Evolutionary conservation across 64 coral and sea anemone species (phyloP).

Genomic region (Actinia equina): DNA sequence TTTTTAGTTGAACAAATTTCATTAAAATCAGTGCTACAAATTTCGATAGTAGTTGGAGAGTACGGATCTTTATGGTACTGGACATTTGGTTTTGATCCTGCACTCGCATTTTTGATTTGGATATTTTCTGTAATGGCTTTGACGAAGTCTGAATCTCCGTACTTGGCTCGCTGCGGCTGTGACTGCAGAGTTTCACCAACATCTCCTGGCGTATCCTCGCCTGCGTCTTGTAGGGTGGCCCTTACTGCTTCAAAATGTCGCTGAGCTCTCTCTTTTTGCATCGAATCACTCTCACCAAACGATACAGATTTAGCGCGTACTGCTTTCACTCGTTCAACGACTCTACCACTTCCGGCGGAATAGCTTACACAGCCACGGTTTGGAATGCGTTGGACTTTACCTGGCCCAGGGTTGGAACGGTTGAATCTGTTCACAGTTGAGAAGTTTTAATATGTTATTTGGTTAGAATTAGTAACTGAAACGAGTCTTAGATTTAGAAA

Average conservation of each 20-base stretch:
- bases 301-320: constrained; percentile 23
- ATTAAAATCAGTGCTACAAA: not conserved
- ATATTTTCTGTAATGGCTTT: not conserved
- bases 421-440: constrained; percentile 99
- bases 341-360: constrained; percentile 12
- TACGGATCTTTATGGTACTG: not conserved
- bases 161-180: not conserved
- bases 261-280: not conserved
- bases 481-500: not conserved
- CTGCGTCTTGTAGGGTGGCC: not conserved
- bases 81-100: not conserved
- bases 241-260: constrained; percentile 9
- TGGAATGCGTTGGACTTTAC: constrained; percentile 39
- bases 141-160: not conserved
- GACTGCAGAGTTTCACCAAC: not conserved
- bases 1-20: constrained; percentile 4
- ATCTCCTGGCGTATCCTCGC: not conserved
- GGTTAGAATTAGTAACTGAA: not conserved
- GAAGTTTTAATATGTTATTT: constrained; percentile 23
- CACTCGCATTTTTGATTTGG: not conserved
- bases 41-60: not conserved
- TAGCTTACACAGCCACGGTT: constrained; percentile 43
- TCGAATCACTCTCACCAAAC: not conserved
- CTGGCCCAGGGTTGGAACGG: constrained; percentile 66
- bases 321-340: constrained; percentile 13